These are phyloP conservation scores for Cossypha niveicapilla DNA, from an alignment of 2,797 vertebrate species.

Conservation along the genomic window DNA sequence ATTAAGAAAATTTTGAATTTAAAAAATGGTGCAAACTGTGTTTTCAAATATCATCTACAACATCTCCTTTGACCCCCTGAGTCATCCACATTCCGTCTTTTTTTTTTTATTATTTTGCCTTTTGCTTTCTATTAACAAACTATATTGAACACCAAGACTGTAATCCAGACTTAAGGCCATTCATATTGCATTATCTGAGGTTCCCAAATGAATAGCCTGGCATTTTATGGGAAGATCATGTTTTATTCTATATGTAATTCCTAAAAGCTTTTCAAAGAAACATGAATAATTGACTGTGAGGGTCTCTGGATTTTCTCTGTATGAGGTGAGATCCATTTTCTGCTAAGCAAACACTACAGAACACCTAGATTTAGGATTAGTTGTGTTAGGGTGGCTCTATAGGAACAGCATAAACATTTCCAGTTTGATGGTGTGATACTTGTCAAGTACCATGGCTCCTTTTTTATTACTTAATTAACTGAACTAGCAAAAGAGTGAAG, in stretches of 20 bases:
- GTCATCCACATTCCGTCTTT: neutral
- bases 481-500: neutral
- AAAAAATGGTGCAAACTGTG: neutral
- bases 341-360: slow-evolving; percentile 13
- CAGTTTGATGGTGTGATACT: neutral
- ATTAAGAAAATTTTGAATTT: neutral
- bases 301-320: slow-evolving; percentile 60
- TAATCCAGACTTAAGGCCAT: slow-evolving; percentile 49
- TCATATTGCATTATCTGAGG: slow-evolving; percentile 69
- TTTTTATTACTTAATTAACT: neutral
- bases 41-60: neutral
- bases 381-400: slow-evolving; percentile 4
- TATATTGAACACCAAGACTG: slow-evolving; percentile 34
- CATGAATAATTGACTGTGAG: slow-evolving; percentile 71
- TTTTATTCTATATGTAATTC: slow-evolving; percentile 75
- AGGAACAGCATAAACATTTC: slow-evolving; percentile 9
- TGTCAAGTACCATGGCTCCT: neutral
- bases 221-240: slow-evolving; percentile 72
- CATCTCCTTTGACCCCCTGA: neutral
- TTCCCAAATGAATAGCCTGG: slow-evolving; percentile 65
- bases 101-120: neutral
- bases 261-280: slow-evolving; percentile 72
- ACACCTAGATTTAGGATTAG: slow-evolving; percentile 14
- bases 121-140: slow-evolving; percentile 1
- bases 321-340: slow-evolving; percentile 59